Evolutionary conservation across 2,888 invertebrate species (phyloP).

Genomic region (Apoderus coryli): DNA sequence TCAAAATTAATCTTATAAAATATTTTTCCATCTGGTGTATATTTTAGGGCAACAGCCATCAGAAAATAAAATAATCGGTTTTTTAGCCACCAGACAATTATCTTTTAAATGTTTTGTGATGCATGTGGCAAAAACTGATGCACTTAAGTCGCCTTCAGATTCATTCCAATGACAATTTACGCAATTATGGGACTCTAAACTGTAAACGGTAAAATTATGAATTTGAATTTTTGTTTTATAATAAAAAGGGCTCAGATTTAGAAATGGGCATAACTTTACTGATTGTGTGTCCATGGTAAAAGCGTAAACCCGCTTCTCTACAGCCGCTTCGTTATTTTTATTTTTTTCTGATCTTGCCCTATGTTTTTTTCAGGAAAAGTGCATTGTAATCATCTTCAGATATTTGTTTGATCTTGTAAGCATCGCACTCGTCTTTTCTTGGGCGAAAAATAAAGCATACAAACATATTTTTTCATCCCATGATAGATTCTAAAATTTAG

Average conservation of each 20-base stretch:
- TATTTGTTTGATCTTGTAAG: conserved; percentile 7
- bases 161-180: conserved; percentile 8
- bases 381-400: conserved; percentile 8
- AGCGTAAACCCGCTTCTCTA: conserved; percentile 7
- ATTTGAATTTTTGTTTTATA: conserved; percentile 16
- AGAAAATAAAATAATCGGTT: conserved; percentile 3
- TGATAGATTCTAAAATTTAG: conserved; percentile 5
- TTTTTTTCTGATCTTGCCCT: conserved; percentile 10
- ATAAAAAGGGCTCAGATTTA: conserved; percentile 14
- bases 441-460: conserved; percentile 1
- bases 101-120: conserved; percentile 2
- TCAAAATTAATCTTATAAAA: conserved; percentile 9
- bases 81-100: conserved; percentile 1
- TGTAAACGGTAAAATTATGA: conserved; percentile 15
- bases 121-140: conserved; percentile 1
- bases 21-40: conserved; percentile 8
- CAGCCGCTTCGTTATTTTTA: conserved; percentile 9
- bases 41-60: conserved; percentile 4
- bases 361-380: conserved; percentile 7
- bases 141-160: conserved; percentile 8
- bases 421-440: conserved; percentile 2
- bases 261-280: conserved; percentile 14
- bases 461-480: too few species aligned
- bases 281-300: conserved; percentile 17
- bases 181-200: conserved; percentile 9